Conservation (phyloP, 2,797 vertebrate genomes). For the Micromesistius poutassou region DNA sequence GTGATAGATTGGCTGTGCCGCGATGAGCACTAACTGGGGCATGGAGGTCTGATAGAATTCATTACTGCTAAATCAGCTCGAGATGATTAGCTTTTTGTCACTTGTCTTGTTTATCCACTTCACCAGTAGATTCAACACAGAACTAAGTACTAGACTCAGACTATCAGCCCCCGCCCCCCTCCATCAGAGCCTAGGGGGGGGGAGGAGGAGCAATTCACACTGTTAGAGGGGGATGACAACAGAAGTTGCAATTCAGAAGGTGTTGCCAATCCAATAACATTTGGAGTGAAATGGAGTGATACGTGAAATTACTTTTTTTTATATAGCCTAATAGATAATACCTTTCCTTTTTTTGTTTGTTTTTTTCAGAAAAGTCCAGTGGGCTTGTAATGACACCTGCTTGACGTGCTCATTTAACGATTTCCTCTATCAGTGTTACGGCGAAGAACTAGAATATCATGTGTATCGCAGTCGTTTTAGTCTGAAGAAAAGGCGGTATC, state of each 20-base stretch:
- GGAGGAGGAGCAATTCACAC: conserved; percentile 13
- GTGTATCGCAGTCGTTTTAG: neutral
- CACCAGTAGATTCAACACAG: conserved; percentile 7
- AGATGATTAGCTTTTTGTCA: conserved; percentile 27
- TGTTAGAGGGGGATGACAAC: conserved; percentile 8
- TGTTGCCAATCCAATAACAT: neutral
- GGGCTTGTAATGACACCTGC: neutral
- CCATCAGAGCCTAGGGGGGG: neutral
- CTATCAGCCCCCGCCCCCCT: neutral
- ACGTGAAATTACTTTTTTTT: neutral
- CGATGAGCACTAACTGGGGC: conserved; percentile 5
- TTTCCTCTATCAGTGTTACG: neutral
- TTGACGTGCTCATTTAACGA: neutral
- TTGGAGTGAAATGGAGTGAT: no score
- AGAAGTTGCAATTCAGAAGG: neutral
- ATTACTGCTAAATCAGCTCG: conserved; percentile 26
- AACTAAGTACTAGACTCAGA: conserved; percentile 8
- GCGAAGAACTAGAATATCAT: neutral
- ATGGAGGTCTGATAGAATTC: conserved; percentile 18
- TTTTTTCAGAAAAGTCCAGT: neutral
- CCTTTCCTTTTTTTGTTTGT: neutral
- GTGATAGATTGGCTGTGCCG: conserved; percentile 25
- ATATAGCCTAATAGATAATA: neutral
- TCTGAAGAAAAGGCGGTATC: neutral
- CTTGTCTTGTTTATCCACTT: conserved; percentile 6